A percentile compares a stretch with the other conserved stretches of the same genome.
Evolutionary conservation across 1,140 invertebrate genomes (phyloP).

Genomic region (Nasonia vitripennis): DNA sequence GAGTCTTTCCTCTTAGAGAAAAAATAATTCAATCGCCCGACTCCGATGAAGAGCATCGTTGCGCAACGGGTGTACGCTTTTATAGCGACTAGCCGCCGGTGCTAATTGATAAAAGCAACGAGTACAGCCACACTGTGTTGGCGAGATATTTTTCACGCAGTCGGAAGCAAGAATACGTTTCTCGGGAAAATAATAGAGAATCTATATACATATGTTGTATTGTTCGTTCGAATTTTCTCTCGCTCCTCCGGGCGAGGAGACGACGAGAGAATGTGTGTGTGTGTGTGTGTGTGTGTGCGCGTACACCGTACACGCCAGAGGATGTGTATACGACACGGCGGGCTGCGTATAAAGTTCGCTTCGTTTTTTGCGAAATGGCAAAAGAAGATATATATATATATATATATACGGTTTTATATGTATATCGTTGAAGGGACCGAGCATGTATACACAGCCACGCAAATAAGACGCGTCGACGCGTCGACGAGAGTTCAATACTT

Average conservation of each 20-base stretch:
- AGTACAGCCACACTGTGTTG: too few species aligned
- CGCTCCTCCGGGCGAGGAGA: slow-evolving; percentile 39
- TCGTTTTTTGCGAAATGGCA: not conserved
- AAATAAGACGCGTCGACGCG: slow-evolving; percentile 6
- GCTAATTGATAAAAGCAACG: not conserved
- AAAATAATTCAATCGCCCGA: too few species aligned
- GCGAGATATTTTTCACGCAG: not conserved
- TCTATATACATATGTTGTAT: not conserved
- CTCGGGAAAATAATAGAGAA: not conserved
- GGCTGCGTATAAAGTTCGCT: not conserved
- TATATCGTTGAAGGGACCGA: not conserved
- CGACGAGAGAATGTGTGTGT: not conserved
- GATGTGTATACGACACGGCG: not conserved
- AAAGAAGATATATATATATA: not conserved
- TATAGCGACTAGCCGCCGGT: not conserved
- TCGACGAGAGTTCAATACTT: slow-evolving; percentile 6
- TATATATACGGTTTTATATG: not conserved
- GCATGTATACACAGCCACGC: not conserved
- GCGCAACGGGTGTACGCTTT: not conserved
- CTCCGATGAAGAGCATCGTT: too few species aligned
- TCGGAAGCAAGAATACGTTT: not conserved
- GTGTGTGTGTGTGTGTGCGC: not conserved
- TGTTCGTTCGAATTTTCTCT: not conserved
- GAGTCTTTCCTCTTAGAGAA: too few species aligned
- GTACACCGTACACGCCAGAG: not conserved